Evolutionary conservation across 2,797 vertebrate genomes (phyloP).

Genomic region (Lithobates sylvaticus): DNA sequence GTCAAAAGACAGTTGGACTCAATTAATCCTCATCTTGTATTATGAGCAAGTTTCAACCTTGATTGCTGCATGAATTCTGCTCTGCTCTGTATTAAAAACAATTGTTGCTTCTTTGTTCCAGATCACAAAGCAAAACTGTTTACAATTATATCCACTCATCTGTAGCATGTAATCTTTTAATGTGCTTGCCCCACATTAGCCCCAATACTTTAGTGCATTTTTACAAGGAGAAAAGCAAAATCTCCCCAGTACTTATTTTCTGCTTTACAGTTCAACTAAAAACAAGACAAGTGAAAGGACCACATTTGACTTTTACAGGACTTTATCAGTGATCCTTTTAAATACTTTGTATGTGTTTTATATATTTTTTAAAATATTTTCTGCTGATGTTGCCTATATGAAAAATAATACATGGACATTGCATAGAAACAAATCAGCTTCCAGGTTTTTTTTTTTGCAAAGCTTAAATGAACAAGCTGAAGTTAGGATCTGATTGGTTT

Average conservation of each 20-base stretch:
- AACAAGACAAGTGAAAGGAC: too few species aligned
- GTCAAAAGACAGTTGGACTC: slow-evolving; percentile 52
- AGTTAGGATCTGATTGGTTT: too few species aligned
- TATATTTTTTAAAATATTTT: too few species aligned
- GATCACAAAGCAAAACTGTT: slow-evolving; percentile 4
- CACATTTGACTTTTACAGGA: too few species aligned
- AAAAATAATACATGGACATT: too few species aligned
- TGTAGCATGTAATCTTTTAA: background rate
- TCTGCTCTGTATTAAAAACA: slow-evolving; percentile 32
- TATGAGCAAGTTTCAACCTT: too few species aligned
- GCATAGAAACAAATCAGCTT: too few species aligned
- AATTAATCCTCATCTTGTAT: slow-evolving; percentile 43
- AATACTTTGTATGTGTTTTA: too few species aligned
- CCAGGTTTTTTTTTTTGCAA: too few species aligned
- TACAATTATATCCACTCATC: slow-evolving; percentile 18
- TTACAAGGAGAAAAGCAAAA: slow-evolving; percentile 22
- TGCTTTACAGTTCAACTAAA: background rate
- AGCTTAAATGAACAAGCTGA: too few species aligned
- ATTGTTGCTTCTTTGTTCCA: slow-evolving; percentile 4
- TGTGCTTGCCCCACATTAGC: slow-evolving; percentile 4
- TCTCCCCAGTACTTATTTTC: background rate
- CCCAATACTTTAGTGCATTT: slow-evolving; percentile 21
- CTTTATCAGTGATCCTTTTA: too few species aligned
- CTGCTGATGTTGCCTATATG: too few species aligned
- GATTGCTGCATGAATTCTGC: background rate